Percentiles rank a stretch among this genome's conserved stretches.
phyloP scores from a whole-genome alignment of 2,797 vertebrate species.

The Tinamus major region DNA sequence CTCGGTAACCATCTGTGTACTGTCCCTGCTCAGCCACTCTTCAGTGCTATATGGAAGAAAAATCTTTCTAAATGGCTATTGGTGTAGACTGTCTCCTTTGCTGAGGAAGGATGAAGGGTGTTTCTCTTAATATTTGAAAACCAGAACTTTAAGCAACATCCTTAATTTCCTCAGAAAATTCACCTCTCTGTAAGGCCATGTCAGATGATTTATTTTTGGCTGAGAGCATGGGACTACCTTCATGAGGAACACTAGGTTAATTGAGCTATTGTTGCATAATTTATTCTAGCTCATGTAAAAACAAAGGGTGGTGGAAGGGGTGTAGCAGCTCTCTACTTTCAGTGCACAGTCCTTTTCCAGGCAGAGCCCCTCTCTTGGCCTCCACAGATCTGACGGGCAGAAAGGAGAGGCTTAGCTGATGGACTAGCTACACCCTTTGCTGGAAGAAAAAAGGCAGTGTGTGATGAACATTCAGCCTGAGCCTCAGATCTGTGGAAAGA shows the following conservation, averaged over 20 bases:
- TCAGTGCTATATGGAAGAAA: not conserved
- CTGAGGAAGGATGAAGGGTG: not conserved
- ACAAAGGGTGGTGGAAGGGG: not conserved
- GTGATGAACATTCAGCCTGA: not conserved
- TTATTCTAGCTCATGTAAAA: not conserved
- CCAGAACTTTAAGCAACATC: no score
- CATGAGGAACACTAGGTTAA: not conserved
- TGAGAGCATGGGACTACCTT: not conserved
- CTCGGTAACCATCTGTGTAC: fast-evolving
- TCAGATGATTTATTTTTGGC: not conserved
- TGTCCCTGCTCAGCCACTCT: fast-evolving
- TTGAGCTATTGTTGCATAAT: not conserved
- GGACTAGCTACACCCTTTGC: not conserved
- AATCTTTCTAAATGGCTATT: not conserved
- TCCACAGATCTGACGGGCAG: not conserved
- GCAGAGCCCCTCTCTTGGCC: not conserved
- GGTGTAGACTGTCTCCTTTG: not conserved
- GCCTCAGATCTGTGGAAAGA: not conserved
- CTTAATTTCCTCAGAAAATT: not conserved
- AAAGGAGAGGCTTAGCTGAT: not conserved
- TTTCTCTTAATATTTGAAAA: no score
- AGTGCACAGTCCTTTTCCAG: not conserved
- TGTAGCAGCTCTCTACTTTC: not conserved
- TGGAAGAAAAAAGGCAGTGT: not conserved
- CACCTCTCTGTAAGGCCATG: not conserved